Percentiles rank a stretch among this genome's conserved stretches.
phyloP scores from a whole-genome alignment of 2,113 vertebrate genomes.

The Phoenicopterus ruber region DNA sequence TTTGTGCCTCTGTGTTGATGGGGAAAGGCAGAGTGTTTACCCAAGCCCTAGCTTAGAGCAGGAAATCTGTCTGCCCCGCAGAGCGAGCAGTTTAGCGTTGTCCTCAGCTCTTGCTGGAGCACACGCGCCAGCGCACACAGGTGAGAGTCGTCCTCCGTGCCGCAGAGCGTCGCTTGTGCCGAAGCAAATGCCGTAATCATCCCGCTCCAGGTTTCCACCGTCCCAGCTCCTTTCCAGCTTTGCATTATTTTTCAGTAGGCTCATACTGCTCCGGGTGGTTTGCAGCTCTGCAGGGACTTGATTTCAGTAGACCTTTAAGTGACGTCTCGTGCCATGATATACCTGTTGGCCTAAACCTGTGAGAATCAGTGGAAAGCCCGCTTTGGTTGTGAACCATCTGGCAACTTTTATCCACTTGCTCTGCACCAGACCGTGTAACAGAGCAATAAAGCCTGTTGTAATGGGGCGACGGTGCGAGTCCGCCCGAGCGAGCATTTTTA shows the following conservation, averaged over 20 bases:
- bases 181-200: background rate
- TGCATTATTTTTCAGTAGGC: background rate
- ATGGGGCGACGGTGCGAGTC: background rate
- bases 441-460: background rate
- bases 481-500: background rate
- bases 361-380: background rate
- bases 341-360: background rate
- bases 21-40: background rate
- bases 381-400: background rate
- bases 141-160: background rate
- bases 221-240: background rate
- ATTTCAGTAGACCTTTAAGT: background rate
- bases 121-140: fast-evolving
- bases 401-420: background rate
- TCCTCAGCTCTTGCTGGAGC: background rate
- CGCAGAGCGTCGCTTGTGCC: background rate
- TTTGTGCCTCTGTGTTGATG: background rate
- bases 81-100: fast-evolving
- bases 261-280: background rate
- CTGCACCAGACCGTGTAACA: background rate
- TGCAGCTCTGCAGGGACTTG: background rate
- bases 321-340: background rate
- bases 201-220: background rate
- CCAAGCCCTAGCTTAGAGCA: background rate
- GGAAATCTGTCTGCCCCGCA: background rate